A percentile compares a stretch with the other conserved stretches of the same genome.
These are phyloP conservation scores for Hemaris fuciformis DNA, from an alignment of 2,888 invertebrate species.

Conservation along the genomic window DNA sequence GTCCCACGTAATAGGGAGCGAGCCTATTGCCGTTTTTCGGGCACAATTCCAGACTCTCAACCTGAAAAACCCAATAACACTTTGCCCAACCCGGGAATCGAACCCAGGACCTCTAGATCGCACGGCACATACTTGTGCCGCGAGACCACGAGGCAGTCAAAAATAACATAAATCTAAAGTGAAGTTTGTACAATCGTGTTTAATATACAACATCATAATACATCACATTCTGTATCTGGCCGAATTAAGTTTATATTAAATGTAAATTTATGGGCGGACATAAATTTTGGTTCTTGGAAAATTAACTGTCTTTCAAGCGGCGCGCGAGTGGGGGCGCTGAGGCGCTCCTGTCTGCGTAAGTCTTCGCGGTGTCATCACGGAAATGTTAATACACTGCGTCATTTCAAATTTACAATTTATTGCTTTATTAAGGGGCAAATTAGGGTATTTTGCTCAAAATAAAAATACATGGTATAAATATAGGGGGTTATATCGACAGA, in stretches of 20 bases:
- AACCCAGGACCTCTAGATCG: no score
- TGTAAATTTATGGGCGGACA: slow-evolving; percentile 11
- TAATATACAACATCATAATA: not conserved
- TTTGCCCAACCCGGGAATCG: no score
- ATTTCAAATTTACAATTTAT: not conserved
- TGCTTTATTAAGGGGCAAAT: not conserved
- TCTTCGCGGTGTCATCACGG: not conserved
- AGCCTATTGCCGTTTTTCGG: no score
- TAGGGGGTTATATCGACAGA: no score
- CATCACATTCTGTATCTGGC: not conserved
- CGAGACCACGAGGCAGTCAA: no score
- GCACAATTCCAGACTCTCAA: no score
- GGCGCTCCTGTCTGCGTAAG: not conserved
- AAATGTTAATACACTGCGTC: not conserved
- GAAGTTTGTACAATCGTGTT: not conserved
- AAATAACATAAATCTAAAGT: not conserved
- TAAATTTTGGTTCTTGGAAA: slow-evolving; percentile 16
- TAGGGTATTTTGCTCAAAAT: not conserved
- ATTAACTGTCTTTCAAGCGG: slow-evolving; percentile 12
- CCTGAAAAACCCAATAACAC: no score
- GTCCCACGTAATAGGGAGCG: no score
- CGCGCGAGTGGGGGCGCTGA: not conserved
- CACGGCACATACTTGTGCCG: no score
- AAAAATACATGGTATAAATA: no score
- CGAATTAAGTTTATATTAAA: slow-evolving; percentile 13